Evolutionary conservation across 2,888 invertebrate genomes (phyloP).

Genomic region (Anthoptus insignis): DNA sequence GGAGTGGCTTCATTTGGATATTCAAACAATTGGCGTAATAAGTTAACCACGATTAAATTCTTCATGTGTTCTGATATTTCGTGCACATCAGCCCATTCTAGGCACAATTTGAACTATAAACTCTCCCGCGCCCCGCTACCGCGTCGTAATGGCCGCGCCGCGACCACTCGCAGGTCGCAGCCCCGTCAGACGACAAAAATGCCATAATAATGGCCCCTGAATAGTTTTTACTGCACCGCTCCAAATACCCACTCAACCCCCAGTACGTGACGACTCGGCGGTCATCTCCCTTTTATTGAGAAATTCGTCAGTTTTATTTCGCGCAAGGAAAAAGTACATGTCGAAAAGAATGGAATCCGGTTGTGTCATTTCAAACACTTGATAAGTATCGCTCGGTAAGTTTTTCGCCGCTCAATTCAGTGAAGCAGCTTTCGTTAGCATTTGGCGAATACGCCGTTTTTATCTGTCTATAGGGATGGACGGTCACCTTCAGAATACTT

Average conservation of each 20-base stretch:
- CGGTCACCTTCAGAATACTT: conserved; percentile 83
- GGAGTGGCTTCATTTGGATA: conserved; percentile 79
- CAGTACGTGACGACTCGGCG: conserved; percentile 81
- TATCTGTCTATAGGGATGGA: conserved; percentile 69
- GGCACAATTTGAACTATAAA: conserved; percentile 88
- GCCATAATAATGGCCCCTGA: conserved; percentile 86
- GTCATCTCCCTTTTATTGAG: conserved; percentile 86
- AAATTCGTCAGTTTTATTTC: conserved; percentile 86
- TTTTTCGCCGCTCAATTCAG: conserved; percentile 81
- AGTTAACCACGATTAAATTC: conserved; percentile 82
- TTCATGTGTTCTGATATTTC: conserved; percentile 86
- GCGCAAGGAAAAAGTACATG: conserved; percentile 71
- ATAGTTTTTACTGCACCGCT: conserved; percentile 86
- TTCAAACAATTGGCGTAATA: conserved; percentile 86
- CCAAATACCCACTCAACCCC: conserved; percentile 80
- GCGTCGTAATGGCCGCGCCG: conserved; percentile 83
- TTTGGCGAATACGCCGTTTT: conserved; percentile 80
- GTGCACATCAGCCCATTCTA: conserved; percentile 90
- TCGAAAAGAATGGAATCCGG: conserved; percentile 78
- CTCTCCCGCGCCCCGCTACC: conserved; percentile 55
- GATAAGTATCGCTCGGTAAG: conserved; percentile 80
- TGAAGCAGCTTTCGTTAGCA: conserved; percentile 77
- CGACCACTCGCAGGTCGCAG: conserved; percentile 78
- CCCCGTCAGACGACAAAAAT: conserved; percentile 87
- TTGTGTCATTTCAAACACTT: conserved; percentile 87